Evolutionary conservation across 2,888 invertebrate genomes (phyloP), one percentile per base, ranked within the genome.

Genomic region (Drosophila siamana): DNA sequence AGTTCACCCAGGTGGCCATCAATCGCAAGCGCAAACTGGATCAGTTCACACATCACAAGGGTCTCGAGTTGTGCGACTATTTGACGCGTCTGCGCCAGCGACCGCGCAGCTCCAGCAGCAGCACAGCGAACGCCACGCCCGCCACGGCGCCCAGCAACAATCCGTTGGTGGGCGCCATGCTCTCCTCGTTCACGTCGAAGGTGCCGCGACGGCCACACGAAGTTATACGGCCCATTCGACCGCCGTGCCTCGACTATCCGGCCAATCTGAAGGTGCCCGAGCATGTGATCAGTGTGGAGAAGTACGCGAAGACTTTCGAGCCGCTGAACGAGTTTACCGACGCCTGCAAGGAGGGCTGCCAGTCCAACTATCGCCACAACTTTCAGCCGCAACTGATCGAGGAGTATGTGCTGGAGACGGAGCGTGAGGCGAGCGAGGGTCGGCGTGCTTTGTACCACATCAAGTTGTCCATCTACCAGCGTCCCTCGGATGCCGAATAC

Each of bases 1-100:
- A 95, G 91, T 96, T 95, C 90, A 96, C 96, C 75, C 96, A 96
- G 94, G 95, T 95, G 90, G 88, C 97, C 38, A 95, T 97, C 19
- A 97, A 97, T 93, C 94, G 97, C 40, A 97, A 97, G 92, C 94
- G 97, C 91, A 97, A 97, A 94, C 93, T 97, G 89, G 96, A 97
- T 89, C 96, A 96, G 90, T 95, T 96, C 80, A 95, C 97, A 15
- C 96, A 96, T 90, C 95, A 96, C 61, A 95, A 95, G 77, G 96
- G 96, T 54, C 93, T 97, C 88, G 95, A 96, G 90, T 93, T 97
- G 82, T 94, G 90, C 71, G 92, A 92, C 70, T 92, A 92, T 70
- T 76, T 92, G 54, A 88, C 90, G 7, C 86, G 91, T 4, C 66
- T 91, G 52, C 87, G 92, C 30, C 91, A 91, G 59, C 86, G 91